phyloP scores from a whole-genome alignment of 2,797 vertebrate genomes.

The Intellagama lesueurii region DNA sequence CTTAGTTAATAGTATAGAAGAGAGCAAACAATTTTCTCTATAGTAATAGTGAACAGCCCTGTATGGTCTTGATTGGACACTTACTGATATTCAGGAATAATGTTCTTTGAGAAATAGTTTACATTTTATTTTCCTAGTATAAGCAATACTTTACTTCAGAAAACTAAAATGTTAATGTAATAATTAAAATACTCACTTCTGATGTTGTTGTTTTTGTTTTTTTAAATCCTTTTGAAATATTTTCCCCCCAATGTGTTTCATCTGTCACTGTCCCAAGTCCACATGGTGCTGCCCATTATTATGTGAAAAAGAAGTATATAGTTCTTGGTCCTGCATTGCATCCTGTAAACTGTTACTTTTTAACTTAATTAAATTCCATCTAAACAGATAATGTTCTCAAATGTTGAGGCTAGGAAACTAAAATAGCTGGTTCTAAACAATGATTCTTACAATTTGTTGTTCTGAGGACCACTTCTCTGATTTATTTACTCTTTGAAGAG shows the following conservation, averaged over 20 bases:
- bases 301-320: conserved; percentile 21
- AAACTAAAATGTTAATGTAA: background rate
- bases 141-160: background rate
- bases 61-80: background rate
- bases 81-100: too few relatives aligned
- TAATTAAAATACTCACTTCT: background rate
- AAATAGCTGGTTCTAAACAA: background rate
- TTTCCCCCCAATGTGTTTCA: background rate
- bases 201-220: background rate
- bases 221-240: conserved; percentile 23
- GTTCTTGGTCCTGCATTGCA: background rate
- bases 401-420: background rate
- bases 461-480: background rate
- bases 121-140: background rate
- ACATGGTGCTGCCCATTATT: background rate
- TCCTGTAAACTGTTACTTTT: background rate
- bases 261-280: background rate
- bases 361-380: background rate
- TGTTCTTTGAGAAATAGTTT: background rate
- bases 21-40: background rate
- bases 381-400: background rate
- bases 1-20: background rate
- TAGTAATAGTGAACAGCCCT: background rate
- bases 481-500: background rate
- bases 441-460: background rate